phyloP scores from a whole-genome alignment of 2,797 vertebrate species.

The Pangasius sanitwongsei region DNA sequence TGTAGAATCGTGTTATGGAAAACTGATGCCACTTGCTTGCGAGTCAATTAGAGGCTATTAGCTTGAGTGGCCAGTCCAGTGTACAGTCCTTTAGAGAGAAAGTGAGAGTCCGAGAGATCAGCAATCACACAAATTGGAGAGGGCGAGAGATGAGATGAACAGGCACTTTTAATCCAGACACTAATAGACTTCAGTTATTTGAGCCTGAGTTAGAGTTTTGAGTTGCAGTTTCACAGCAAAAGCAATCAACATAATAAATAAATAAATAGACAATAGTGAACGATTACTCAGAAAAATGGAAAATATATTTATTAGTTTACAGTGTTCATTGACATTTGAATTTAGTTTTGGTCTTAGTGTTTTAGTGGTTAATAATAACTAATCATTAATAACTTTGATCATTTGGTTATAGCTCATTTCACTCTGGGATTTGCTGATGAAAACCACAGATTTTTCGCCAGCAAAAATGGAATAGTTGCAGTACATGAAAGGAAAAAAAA shows the following conservation, averaged over 20 bases:
- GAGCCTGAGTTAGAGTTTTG: neutral
- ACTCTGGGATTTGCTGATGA: neutral
- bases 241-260: neutral
- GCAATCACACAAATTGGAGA: conserved; percentile 24
- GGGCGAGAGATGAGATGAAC: neutral
- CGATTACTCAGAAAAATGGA: neutral
- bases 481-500: neutral
- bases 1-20: conserved; percentile 6
- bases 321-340: neutral
- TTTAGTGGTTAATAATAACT: neutral
- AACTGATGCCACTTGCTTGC: neutral
- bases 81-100: conserved; percentile 1
- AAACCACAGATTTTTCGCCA: neutral
- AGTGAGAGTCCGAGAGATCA: neutral
- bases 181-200: neutral
- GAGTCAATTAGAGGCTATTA: conserved; percentile 22
- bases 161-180: conserved; percentile 21
- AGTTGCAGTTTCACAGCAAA: neutral
- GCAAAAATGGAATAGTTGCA: neutral
- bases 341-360: neutral
- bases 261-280: neutral
- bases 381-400: neutral
- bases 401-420: neutral
- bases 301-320: neutral
- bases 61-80: neutral